Evolutionary conservation across 2,888 invertebrate genomes (phyloP).

Genomic region (Ormyrus thymus): DNA sequence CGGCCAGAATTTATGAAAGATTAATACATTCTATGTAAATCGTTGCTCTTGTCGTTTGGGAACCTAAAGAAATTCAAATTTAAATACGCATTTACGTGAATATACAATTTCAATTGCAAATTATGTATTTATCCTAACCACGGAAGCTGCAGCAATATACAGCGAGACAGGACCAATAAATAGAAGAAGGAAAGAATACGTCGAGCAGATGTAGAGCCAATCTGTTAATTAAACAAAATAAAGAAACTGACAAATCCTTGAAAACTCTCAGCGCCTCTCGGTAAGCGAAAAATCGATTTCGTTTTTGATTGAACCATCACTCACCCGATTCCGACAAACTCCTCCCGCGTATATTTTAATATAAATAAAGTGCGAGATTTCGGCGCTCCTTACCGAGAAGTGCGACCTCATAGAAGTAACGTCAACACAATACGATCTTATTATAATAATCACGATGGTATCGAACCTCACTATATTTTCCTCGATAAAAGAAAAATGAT

Average conservation of each 20-base stretch:
- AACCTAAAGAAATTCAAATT: constrained; percentile 12
- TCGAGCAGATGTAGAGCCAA: constrained; percentile 40
- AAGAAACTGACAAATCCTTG: constrained; percentile 34
- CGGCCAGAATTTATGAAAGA: constrained; percentile 19
- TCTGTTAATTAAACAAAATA: constrained; percentile 26
- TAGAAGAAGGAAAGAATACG: constrained; percentile 28
- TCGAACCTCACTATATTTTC: constrained; percentile 61
- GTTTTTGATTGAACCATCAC: constrained; percentile 24
- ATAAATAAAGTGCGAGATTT: background rate
- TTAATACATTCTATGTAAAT: constrained; percentile 8
- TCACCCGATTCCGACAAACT: constrained; percentile 10
- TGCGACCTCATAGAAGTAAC: background rate
- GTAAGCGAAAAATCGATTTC: constrained; percentile 14
- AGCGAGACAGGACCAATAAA: constrained; percentile 53
- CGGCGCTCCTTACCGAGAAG: constrained; percentile 39
- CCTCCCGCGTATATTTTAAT: constrained; percentile 44
- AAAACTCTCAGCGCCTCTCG: constrained; percentile 26
- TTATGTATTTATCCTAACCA: constrained; percentile 27
- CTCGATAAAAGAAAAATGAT: constrained; percentile 59
- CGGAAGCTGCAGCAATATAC: constrained; percentile 37
- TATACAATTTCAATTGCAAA: constrained; percentile 28
- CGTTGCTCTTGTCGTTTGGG: constrained; percentile 25
- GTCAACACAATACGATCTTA: constrained; percentile 33
- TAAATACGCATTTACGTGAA: constrained; percentile 4
- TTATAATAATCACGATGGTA: constrained; percentile 52